Evolutionary conservation across 2,113 vertebrate species (phyloP).

Genomic region (Alligator sinensis): DNA sequence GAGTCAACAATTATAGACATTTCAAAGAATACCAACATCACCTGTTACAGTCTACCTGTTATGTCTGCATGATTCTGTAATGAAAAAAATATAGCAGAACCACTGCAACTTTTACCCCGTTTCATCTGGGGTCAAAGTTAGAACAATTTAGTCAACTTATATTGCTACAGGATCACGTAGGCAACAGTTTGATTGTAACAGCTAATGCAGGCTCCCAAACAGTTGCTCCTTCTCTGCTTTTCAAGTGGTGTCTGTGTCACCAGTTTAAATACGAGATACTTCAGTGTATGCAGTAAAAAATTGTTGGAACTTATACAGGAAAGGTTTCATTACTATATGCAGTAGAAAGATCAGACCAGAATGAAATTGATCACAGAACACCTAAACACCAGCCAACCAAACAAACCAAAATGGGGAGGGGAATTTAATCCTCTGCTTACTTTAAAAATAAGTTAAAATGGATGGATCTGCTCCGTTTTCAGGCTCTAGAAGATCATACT

Average conservation of each 20-base stretch:
- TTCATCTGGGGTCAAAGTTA: too few relatives aligned
- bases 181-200: background rate
- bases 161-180: too few relatives aligned
- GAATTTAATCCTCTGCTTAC: background rate
- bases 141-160: too few relatives aligned
- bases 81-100: too few relatives aligned
- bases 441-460: background rate
- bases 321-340: background rate
- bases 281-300: background rate
- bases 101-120: too few relatives aligned
- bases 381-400: background rate
- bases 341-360: background rate
- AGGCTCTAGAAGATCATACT: slow-evolving; percentile 92
- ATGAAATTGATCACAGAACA: background rate
- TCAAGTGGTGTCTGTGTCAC: background rate
- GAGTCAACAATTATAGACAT: too few relatives aligned
- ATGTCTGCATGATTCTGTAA: too few relatives aligned
- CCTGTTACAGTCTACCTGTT: too few relatives aligned
- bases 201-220: background rate
- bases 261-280: background rate
- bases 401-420: background rate
- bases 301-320: background rate
- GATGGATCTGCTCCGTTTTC: background rate
- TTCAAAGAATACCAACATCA: too few relatives aligned
- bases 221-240: background rate